phyloP scores from a whole-genome alignment of 2,888 invertebrate species.

The Chromoteleia sp. region DNA sequence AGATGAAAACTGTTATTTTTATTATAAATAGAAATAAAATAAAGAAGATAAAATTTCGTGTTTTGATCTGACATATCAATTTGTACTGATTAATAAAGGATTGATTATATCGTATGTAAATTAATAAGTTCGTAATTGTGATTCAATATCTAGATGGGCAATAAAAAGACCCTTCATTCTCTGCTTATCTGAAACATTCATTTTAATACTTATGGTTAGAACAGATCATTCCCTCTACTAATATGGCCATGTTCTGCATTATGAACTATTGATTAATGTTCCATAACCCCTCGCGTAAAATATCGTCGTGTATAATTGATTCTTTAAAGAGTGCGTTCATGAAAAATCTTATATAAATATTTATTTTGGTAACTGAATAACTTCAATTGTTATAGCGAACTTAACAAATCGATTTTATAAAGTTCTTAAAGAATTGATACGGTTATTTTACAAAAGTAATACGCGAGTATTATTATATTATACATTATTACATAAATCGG shows the following conservation, averaged over 20 bases:
- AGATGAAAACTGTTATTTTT: too few relatives aligned
- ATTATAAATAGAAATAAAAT: too few relatives aligned
- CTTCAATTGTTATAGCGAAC: too few relatives aligned
- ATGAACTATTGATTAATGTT: constrained; percentile 74
- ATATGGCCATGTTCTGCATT: constrained; percentile 80
- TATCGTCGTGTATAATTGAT: constrained; percentile 65
- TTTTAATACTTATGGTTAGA: constrained; percentile 75
- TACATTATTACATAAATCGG: too few relatives aligned
- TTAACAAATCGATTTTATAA: too few relatives aligned
- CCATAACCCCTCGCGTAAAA: constrained; percentile 66
- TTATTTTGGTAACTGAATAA: not conserved
- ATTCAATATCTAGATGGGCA: constrained; percentile 81
- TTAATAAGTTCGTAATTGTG: constrained; percentile 81
- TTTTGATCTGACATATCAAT: too few relatives aligned
- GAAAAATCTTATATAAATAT: constrained; percentile 73
- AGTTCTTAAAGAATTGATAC: too few relatives aligned
- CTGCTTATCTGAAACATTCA: constrained; percentile 71
- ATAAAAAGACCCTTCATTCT: constrained; percentile 79
- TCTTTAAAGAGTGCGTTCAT: too few relatives aligned
- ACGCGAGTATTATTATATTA: too few relatives aligned
- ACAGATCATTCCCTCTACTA: constrained; percentile 78
- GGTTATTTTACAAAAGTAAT: too few relatives aligned
- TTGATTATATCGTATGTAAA: constrained; percentile 47
- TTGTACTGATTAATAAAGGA: not conserved
- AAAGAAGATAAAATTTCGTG: too few relatives aligned